Conservation (phyloP, 2,888 invertebrate species). For the Balanococcus diminutus region DNA sequence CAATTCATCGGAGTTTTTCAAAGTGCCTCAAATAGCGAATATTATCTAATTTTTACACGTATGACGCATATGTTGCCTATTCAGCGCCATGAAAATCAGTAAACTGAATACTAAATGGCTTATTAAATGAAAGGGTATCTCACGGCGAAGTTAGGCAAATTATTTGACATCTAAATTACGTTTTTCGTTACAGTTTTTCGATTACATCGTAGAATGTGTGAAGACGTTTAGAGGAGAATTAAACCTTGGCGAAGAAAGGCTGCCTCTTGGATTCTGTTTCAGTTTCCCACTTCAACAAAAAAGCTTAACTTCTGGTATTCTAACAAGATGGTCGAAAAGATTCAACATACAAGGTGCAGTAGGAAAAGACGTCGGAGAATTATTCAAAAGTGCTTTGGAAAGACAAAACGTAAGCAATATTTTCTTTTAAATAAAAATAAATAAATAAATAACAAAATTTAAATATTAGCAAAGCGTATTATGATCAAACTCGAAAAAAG, state of each 20-base stretch:
- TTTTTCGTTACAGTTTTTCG: conserved; percentile 47
- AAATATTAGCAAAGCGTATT: too few species aligned
- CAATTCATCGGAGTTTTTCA: too few species aligned
- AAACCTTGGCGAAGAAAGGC: conserved; percentile 61
- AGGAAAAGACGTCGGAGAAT: conserved; percentile 72
- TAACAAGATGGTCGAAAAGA: conserved; percentile 86
- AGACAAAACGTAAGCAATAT: conserved; percentile 37
- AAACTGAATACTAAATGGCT: background rate
- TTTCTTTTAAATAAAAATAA: background rate
- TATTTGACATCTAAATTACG: background rate
- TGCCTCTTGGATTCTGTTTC: conserved; percentile 81
- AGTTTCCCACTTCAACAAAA: conserved; percentile 82
- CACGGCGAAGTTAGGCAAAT: background rate
- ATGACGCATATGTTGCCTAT: background rate
- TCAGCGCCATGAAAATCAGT: background rate
- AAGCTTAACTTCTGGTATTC: conserved; percentile 72
- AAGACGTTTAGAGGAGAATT: conserved; percentile 16
- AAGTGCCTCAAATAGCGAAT: background rate
- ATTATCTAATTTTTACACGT: background rate
- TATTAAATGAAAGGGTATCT: too few species aligned
- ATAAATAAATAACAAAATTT: too few species aligned
- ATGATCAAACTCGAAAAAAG: too few species aligned
- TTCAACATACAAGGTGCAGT: conserved; percentile 77
- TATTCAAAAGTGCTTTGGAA: conserved; percentile 66
- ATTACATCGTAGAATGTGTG: conserved; percentile 45